Base-by-base conservation (phyloP, 2,797 vertebrate species). In the Remorina albescens region DNA sequence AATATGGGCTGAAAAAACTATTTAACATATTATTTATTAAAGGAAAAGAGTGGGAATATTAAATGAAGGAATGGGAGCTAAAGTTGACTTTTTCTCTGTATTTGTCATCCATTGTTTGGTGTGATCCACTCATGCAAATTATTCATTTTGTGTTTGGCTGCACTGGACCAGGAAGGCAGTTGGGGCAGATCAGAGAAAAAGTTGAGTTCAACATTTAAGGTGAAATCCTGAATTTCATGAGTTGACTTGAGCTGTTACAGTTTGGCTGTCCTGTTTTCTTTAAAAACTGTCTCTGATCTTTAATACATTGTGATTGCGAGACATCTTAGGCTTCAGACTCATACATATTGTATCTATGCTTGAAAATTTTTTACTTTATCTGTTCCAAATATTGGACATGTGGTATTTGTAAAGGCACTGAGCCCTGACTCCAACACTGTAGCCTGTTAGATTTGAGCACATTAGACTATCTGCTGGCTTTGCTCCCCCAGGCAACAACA, bases 391-490 rank as follows among this genome's bases (percentile, higher is more conserved):
- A 54, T 36, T 30, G 30, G 72, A 37, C 64, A 54, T 55, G 28
- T 64, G 54, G 65, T 59, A 18, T 66, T 60, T 69, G 51, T 69
- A 56, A 60, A 58, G 53, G 60, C 67, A 11, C 41, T 34, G 41
- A 49, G 60, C 78, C 46, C 70, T 72, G 67, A 60, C 60, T 63
- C 53, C 26, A 11, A 79, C 64, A 46, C 69, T 16, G 26, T 71
- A 73, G 65, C 42, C 67, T 72, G 54, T 44, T 77, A 30, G 26
- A 70, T 63, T 44, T 53, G 8, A 74, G 68, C 58, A 76, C 65
- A 70, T 74, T 74, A 77, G 46, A 53, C 41, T 56, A 23, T 71
- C 79, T 62, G 5, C n/a, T 74, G 58, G 49, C 44, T 62, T 67
- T 74, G 15, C n/a, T 58, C n/a, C 57, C 84, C 34, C 49, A 32